These are phyloP conservation scores for Spondyliosoma cantharus DNA, from an alignment of 2,797 vertebrate species.

Conservation along the genomic window DNA sequence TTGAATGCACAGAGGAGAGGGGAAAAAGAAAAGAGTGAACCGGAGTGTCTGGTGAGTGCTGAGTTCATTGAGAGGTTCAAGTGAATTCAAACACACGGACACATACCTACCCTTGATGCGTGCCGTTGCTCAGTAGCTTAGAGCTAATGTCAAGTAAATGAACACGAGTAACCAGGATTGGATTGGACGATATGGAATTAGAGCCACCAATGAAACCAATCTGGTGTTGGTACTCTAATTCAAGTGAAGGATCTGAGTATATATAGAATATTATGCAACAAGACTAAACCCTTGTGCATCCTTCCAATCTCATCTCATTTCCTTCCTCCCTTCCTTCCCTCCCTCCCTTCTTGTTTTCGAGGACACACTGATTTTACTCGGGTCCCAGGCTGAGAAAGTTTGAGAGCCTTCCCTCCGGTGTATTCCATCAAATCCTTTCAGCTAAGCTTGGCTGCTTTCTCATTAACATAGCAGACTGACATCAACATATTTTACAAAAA, in stretches of 20 bases:
- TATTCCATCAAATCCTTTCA: slow-evolving; percentile 71
- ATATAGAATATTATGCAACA: background rate
- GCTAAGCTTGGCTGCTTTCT: slow-evolving; percentile 66
- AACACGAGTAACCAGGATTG: too few species aligned
- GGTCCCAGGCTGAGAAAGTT: slow-evolving; percentile 45
- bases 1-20: too few species aligned
- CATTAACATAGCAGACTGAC: slow-evolving; percentile 70
- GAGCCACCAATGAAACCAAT: too few species aligned
- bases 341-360: slow-evolving; percentile 38
- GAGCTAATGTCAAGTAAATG: too few species aligned
- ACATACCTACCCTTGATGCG: too few species aligned
- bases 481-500: slow-evolving; percentile 74
- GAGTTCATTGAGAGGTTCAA: too few species aligned
- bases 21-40: too few species aligned
- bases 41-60: too few species aligned
- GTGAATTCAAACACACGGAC: too few species aligned
- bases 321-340: background rate
- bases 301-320: background rate
- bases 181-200: too few species aligned
- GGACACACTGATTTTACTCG: slow-evolving; percentile 58
- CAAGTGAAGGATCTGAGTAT: background rate
- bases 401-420: slow-evolving; percentile 47
- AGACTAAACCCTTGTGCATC: background rate
- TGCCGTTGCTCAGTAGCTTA: too few species aligned
- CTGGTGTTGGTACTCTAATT: background rate